Conservation (phyloP, 1,140 invertebrate species). For the Trichonephila inaurata region DNA sequence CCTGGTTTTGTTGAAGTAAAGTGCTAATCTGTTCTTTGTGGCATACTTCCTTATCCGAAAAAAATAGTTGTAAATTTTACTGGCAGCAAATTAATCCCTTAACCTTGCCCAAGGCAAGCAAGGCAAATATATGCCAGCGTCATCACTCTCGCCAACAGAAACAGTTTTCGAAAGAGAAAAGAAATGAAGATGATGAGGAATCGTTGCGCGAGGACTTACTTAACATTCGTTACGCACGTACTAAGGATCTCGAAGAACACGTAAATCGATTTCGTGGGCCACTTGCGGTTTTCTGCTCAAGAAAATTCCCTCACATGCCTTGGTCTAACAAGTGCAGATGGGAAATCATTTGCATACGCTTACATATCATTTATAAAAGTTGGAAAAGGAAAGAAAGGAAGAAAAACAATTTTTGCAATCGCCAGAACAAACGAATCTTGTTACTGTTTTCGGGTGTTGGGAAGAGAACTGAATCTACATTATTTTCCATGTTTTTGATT, state of each 20-base stretch:
- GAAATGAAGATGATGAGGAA: background rate
- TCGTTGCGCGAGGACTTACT: background rate
- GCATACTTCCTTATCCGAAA: slow-evolving; percentile 43
- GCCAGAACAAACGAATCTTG: background rate
- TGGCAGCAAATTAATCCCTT: slow-evolving; percentile 30
- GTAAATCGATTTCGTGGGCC: slow-evolving; percentile 5
- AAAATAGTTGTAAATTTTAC: slow-evolving; percentile 54
- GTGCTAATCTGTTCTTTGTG: slow-evolving; percentile 28
- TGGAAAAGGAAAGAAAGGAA: background rate
- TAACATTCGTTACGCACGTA: slow-evolving; percentile 12
- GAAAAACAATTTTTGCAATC: background rate
- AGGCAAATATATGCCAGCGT: slow-evolving; percentile 32
- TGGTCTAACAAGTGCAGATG: background rate
- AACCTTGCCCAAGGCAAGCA: slow-evolving; percentile 66
- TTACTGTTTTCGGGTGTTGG: background rate
- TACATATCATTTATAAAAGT: slow-evolving; percentile 22
- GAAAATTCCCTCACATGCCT: background rate
- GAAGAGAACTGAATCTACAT: background rate
- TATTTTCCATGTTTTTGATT: background rate
- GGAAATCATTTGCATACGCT: slow-evolving; percentile 3
- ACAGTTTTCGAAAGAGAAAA: background rate
- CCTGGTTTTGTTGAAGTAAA: background rate
- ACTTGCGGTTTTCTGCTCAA: background rate
- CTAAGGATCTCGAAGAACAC: background rate
- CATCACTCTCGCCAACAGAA: slow-evolving; percentile 13